Evolutionary conservation across 2,113 vertebrate species (phyloP), one percentile per base, ranked within the genome.

Genomic region (Engraulis encrasicolus): DNA sequence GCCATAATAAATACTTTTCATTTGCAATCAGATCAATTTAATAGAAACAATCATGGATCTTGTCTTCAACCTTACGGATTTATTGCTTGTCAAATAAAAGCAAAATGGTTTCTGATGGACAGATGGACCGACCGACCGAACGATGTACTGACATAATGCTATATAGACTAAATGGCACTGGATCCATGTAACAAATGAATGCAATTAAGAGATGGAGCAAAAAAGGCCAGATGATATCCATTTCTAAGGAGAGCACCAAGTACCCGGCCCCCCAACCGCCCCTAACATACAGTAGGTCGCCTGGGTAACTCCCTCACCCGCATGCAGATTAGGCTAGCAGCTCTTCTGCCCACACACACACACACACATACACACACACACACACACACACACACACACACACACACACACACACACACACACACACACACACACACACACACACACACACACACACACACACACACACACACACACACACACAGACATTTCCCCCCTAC

Each of bases 241-340:
- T 94, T 93, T 94, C 94, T 92, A 93, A 92, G 91, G 91, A 92
- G 92, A 88, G 87, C 89, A 84, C 89, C 90, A 87, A 93, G 91
- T 91, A 89, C 89, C 89, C 89, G 88, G 91, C 90, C 90, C 27
- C 66, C 31, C 66, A 74, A 34, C 66, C 66, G n/a, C 66, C 66
- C 66, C 66, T 90, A 88, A 88, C 87, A 89, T 93, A 94, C 92
- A 92, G 93, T 94, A 93, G 38, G 93, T 95, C 93, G 84, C 94
- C 94, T 82, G 92, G 94, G 94, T 91, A 94, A 95, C 94, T 87
- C 85, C 87, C 89, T 91, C 90, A 88, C 85, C 89, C 90, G 90
- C 93, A 95, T 95, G 94, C 91, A 94, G 93, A 94, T 95, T 89
- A 91, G 92, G 81, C 83, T 84, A 87, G 45, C 80, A 85, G 86